Evolutionary conservation across 2,888 invertebrate genomes (phyloP), one percentile per base, ranked within the genome.

Genomic region (Limnephilus rhombicus): DNA sequence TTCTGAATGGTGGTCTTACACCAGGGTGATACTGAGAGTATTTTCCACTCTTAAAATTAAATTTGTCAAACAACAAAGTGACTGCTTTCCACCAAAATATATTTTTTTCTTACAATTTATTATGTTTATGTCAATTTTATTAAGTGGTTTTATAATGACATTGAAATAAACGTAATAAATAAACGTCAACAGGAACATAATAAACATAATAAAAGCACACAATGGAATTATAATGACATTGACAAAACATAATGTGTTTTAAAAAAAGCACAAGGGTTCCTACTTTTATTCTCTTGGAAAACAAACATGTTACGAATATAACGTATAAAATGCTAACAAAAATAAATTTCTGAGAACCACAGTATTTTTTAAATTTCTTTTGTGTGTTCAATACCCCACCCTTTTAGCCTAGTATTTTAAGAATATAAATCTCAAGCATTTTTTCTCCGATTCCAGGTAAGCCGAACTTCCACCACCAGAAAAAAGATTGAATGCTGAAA

Each of bases 391-490:
- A 68, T 68, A 68, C 7, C 24, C 24, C 11, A 68, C 24, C n/a
- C n/a, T 24, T 68, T 68, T 68, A 68, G 24, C 9, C 7, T 24
- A 68, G 68, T 68, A 68, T 68, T 68, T 68, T 68, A 68, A 1
- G 68, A 68, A 68, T 68, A 7, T 68, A 24, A 68, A 68, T 9
- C 68, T 68, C 9, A 49, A 86, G 11, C 1, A 5, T 41, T 86
- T 37, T 86, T 45, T 53, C 45, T 86, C 24, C 31, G n/a, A 31
- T 86, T 86, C n/a, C 49, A 86, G 86, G 86, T 86, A 86, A 86
- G 86, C 49, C 86, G 45, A 86, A 24, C 68, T 18, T 18, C 68
- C 24, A n/a, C 68, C 68, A n/a, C 68, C 24, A 7, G 68, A 68
- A 68, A 41, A 68, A 24, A 68, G 68, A 68, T 68, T 68, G 68